These are phyloP conservation scores for Varanus komodoensis DNA, from an alignment of 2,113 vertebrate genomes.

Conservation along the genomic window DNA sequence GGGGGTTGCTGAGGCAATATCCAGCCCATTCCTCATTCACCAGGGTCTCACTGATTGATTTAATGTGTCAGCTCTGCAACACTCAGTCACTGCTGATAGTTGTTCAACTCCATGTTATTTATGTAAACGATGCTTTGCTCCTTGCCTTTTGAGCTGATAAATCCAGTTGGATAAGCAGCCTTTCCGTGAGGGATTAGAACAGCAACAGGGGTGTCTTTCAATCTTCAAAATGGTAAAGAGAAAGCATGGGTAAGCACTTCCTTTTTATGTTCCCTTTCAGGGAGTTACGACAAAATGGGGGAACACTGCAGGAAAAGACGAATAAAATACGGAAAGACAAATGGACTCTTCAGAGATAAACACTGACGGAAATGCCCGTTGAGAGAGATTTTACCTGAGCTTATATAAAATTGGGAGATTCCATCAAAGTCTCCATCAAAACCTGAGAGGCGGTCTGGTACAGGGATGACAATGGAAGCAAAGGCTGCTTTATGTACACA, in stretches of 20 bases:
- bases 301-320: not conserved
- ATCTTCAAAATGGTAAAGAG: not conserved
- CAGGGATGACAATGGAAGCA: not conserved
- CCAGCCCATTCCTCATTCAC: conserved; percentile 53
- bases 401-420: fast-evolving
- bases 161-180: not conserved
- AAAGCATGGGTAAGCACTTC: not conserved
- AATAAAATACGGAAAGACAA: not conserved
- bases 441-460: not conserved
- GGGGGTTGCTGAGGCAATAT: conserved; percentile 48
- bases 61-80: conserved; percentile 38
- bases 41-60: conserved; percentile 55
- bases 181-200: conserved; percentile 37
- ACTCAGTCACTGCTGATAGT: conserved; percentile 53
- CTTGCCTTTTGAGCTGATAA: conserved; percentile 30
- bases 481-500: not conserved
- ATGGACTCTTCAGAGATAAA: fast-evolving
- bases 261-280: not conserved
- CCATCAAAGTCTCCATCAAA: not conserved
- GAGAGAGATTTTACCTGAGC: fast-evolving
- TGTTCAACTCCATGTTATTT: conserved; percentile 48
- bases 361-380: not conserved
- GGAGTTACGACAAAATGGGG: not conserved
- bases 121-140: conserved; percentile 49
- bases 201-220: not conserved